Evolutionary conservation across 2,888 invertebrate genomes (phyloP), one percentile per base, ranked within the genome.

Genomic region (Drosophila algonquin): DNA sequence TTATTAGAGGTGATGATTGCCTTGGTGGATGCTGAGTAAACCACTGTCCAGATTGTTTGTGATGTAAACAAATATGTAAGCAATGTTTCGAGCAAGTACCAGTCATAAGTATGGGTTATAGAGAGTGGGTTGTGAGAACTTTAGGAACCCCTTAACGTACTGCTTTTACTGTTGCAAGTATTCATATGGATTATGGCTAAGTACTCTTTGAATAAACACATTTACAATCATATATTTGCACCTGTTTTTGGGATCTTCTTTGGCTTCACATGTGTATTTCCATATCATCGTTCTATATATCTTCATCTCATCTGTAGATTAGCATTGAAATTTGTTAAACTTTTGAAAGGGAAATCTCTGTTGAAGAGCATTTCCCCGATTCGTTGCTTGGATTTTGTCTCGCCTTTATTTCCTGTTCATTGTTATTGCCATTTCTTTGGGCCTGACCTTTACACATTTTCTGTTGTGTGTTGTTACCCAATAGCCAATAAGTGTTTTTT

Each of bases 371-470:
- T 73, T 52, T 56, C 9, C 1, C n/a, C 46, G 14, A 14, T 58
- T 73, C 64, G 57, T 47, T 56, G 55, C 12, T 18, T 45, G 14
- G 35, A 10, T 40, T 48, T 27, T 30, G 24, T 40, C 7, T 0
- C n/a, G 40, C 46, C 59, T 63, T 46, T 52, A 47, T 59, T 72
- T 73, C 56, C 65, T 58, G 50, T 59, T 71, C 7, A 30, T 30
- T 64, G 40, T 46, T 54, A 12, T 65, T 77, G 82, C 77, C 75
- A 71, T 83, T 84, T 84, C 80, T 86, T 58, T 74, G 62, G 53
- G 58, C 9, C 69, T 84, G 84, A 88, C 87, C 87, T 88, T 86
- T 86, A 87, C 77, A 87, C 77, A 83, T 81, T 87, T 76, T 74
- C 72, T 72, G 71, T 76, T 63, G 32, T 30, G 78, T 86, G 24